Evolutionary conservation across 2,888 invertebrate genomes (phyloP).

Genomic region (Drosophila pseudotalamancana): DNA sequence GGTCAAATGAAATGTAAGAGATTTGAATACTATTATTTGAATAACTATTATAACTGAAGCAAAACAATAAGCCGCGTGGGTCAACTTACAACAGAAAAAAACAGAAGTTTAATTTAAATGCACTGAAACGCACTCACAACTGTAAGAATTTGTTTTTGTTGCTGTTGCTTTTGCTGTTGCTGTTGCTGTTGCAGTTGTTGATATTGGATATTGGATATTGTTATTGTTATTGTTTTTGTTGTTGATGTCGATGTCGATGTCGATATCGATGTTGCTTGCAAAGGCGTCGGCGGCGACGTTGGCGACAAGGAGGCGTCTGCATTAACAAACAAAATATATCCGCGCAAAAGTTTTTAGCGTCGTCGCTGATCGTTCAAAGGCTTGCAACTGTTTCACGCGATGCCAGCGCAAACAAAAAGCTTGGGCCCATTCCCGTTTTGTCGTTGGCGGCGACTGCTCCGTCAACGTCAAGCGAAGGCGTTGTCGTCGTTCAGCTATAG

Average conservation of each 20-base stretch:
- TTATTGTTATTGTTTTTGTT: neutral
- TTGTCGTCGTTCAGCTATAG: slow-evolving; percentile 28
- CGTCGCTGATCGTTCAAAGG: slow-evolving; percentile 83
- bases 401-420: slow-evolving; percentile 81
- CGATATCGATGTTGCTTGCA: slow-evolving; percentile 9
- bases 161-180: neutral
- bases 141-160: slow-evolving; percentile 11
- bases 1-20: slow-evolving; percentile 11
- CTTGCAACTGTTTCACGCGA: slow-evolving; percentile 83
- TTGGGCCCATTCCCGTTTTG: slow-evolving; percentile 61
- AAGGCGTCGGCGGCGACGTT: slow-evolving; percentile 48
- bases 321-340: slow-evolving; percentile 73
- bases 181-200: slow-evolving; percentile 3
- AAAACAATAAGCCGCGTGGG: slow-evolving; percentile 26
- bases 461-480: slow-evolving; percentile 38
- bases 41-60: slow-evolving; percentile 26
- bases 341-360: slow-evolving; percentile 82
- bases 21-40: slow-evolving; percentile 7
- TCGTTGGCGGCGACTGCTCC: slow-evolving; percentile 52
- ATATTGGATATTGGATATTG: neutral
- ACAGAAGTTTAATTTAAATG: slow-evolving; percentile 9
- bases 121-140: slow-evolving; percentile 39
- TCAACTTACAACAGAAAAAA: slow-evolving; percentile 15
- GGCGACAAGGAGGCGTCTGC: slow-evolving; percentile 58
- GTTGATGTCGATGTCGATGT: too few species aligned